Evolutionary conservation across 2,113 vertebrate species (phyloP).

Genomic region (Thomomys bottae): DNA sequence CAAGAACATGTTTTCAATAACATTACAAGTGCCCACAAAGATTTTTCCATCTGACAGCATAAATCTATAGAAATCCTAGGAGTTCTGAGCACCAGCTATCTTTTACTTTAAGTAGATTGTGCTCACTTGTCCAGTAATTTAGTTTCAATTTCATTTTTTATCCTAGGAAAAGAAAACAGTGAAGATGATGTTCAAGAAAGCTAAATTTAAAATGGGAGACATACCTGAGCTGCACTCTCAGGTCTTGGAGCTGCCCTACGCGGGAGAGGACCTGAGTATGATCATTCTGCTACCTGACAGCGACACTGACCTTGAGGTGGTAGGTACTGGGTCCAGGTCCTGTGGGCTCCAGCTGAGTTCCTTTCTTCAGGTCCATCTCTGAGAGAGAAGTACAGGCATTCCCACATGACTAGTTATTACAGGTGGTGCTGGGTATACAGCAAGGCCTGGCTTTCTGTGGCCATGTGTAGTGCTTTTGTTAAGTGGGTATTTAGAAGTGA

Average conservation of each 20-base stretch:
- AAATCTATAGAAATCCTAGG: not conserved
- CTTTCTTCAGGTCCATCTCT: not conserved
- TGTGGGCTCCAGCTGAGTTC: not conserved
- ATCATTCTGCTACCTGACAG: constrained; percentile 90
- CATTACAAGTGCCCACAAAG: not conserved
- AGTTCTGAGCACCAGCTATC: not conserved
- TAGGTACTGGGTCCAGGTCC: constrained; percentile 67
- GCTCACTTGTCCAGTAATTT: not conserved
- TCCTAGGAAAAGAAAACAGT: constrained; percentile 86
- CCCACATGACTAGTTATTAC: not conserved
- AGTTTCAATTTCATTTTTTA: not conserved
- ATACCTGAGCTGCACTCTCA: constrained; percentile 84
- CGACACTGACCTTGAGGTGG: constrained; percentile 87
- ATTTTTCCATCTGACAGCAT: not conserved
- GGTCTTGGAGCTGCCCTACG: constrained; percentile 92
- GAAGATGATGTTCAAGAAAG: constrained; percentile 91
- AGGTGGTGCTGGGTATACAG: not conserved
- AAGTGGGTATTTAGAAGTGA: not conserved
- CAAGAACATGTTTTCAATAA: not conserved
- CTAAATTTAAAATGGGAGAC: constrained; percentile 80
- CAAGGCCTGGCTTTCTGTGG: not conserved
- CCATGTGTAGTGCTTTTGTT: not conserved
- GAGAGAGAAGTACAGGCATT: not conserved
- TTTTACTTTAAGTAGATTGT: not conserved
- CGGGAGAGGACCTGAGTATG: constrained; percentile 91